These are phyloP conservation scores for Pandemis cinnamomeana DNA, from an alignment of 2,888 invertebrate species.

Conservation along the genomic window DNA sequence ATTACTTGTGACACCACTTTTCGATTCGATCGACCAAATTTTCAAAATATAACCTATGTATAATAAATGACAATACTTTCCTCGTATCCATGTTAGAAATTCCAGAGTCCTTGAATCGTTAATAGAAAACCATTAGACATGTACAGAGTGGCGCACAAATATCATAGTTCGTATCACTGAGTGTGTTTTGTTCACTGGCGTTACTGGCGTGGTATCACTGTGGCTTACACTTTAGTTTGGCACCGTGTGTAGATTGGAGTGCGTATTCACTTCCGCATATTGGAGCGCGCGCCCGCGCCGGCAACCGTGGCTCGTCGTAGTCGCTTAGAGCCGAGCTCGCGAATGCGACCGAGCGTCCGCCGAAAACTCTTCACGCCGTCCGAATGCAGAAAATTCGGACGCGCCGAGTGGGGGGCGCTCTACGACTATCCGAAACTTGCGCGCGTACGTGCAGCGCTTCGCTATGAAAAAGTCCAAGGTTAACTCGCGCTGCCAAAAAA, in stretches of 20 bases:
- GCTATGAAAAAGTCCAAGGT: constrained; percentile 84
- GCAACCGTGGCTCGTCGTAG: constrained; percentile 65
- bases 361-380: constrained; percentile 80
- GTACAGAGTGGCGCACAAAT: constrained; percentile 73
- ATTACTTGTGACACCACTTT: constrained; percentile 8
- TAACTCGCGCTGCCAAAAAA: constrained; percentile 84
- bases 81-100: constrained; percentile 79
- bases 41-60: constrained; percentile 5
- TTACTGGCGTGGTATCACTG: constrained; percentile 61
- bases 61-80: constrained; percentile 74
- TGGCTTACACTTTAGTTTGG: constrained; percentile 67
- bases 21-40: not conserved
- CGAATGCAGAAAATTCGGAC: constrained; percentile 84
- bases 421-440: constrained; percentile 82
- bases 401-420: constrained; percentile 82
- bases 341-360: constrained; percentile 83
- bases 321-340: constrained; percentile 80
- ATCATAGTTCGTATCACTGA: constrained; percentile 80
- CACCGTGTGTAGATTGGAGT: constrained; percentile 52
- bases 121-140: constrained; percentile 76
- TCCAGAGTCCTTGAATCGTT: constrained; percentile 76
- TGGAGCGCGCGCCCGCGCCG: constrained; percentile 72
- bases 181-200: constrained; percentile 64
- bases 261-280: constrained; percentile 81
- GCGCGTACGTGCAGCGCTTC: constrained; percentile 83